phyloP scores from a whole-genome alignment of 2,113 vertebrate genomes.

The Tachysurus fulvidraco region DNA sequence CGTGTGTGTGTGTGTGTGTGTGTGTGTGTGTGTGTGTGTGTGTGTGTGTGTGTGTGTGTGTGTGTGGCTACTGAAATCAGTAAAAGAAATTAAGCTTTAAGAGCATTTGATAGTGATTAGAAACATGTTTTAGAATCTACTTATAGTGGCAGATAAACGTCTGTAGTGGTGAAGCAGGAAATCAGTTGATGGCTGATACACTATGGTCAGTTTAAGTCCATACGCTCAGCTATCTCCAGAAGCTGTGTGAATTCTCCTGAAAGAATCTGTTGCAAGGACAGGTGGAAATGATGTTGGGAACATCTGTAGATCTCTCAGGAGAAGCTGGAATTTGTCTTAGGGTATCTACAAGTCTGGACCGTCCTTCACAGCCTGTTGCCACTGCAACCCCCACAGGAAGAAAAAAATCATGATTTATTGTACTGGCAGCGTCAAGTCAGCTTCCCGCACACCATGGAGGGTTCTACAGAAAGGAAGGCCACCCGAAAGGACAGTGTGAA shows the following conservation, averaged over 20 bases:
- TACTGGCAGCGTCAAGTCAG: constrained; percentile 1
- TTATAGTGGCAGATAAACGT: not conserved
- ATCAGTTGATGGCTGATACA: not conserved
- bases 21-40: constrained; percentile 1
- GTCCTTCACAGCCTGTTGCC: not conserved
- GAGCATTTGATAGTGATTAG: constrained; percentile 37
- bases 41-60: not conserved
- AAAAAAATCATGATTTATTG: constrained; percentile 9
- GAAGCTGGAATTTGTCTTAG: not conserved
- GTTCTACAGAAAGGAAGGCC: not conserved
- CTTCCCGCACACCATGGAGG: not conserved
- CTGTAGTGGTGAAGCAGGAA: not conserved
- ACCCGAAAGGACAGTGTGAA: not conserved
- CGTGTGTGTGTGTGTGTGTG: not conserved
- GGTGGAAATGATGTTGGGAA: not conserved
- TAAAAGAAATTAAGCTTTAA: constrained; percentile 8
- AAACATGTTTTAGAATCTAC: constrained; percentile 26
- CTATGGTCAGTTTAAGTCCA: not conserved
- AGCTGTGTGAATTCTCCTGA: not conserved
- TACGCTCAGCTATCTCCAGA: not conserved
- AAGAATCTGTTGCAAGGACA: not conserved
- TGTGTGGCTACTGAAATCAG: constrained; percentile 28
- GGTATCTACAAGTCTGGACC: not conserved
- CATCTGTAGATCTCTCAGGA: not conserved
- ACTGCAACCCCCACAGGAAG: not conserved